Evolutionary conservation across 2,888 invertebrate genomes (phyloP), one percentile per base, ranked within the genome.

Genomic region (Hedya salicella): DNA sequence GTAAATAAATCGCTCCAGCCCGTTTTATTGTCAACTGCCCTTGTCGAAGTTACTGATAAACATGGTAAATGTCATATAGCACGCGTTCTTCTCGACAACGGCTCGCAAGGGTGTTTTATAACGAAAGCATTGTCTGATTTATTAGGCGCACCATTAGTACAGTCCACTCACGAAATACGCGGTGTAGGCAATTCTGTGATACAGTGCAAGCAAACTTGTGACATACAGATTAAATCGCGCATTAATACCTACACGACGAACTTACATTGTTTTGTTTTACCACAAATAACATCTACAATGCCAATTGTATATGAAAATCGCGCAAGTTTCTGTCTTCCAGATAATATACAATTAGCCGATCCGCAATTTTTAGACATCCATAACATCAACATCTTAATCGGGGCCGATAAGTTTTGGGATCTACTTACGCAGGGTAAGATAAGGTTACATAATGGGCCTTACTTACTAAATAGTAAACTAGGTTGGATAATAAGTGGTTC

Each of bases 71-170:
- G 59, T 68, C 69, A 70, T 16, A 44, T 36, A 19, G 68, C 42
- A 2, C 68, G 69, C 6, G 70, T 68, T 3, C 49, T 74, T 3
- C 53, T 74, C 0, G 75, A 76, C 30, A 71, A 53, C 32, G 73
- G 75, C 6, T 73, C 73, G 67, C 67, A 74, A 32, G 63, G 69
- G 3, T 69, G 72, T 60, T 69, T 75, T n/a, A 71, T 75, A 44
- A 62, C 69, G 1, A 39, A 75, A 50, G 49, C 60, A 17, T 63
- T 75, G 60, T 69, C 69, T 56, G 53, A 73, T 25, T 44, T 14
- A 61, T 32, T 74, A 49, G 64, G 71, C 19, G 13, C 65, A 30
- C 61, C 54, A 63, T 46, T 65, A 40, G 66, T 73, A 75, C 73
- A 73, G 72, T 75, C 72, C 71, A 75, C 71, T 62, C 32, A 70